Conservation (phyloP, 2,797 vertebrate species). For the Myiothlypis chrysogaster region DNA sequence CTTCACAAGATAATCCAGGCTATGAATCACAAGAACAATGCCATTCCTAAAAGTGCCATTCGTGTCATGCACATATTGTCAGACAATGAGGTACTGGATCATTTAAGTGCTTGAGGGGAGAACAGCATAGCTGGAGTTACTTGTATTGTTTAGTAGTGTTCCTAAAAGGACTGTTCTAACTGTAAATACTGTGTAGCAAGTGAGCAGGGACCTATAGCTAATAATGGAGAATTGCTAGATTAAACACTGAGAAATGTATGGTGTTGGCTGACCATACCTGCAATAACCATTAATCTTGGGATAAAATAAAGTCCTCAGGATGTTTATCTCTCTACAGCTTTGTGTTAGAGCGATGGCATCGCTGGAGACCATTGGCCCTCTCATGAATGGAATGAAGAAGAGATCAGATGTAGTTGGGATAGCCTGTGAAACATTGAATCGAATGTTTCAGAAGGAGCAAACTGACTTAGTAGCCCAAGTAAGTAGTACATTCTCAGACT, state of each 20-base stretch:
- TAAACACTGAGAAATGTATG: not conserved
- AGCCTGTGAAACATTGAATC: conserved; percentile 95
- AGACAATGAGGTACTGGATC: conserved; percentile 90
- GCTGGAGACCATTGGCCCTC: conserved; percentile 91
- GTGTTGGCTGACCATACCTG: not conserved
- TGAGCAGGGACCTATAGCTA: not conserved
- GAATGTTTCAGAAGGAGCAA: conserved; percentile 99
- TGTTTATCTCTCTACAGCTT: conserved; percentile 74
- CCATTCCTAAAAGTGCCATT: conserved; percentile 94
- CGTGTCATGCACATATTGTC: conserved; percentile 92
- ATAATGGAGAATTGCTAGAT: not conserved
- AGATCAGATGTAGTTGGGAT: conserved; percentile 89
- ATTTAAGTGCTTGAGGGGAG: not conserved
- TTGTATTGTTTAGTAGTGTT: not conserved
- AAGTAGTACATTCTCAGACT: not conserved
- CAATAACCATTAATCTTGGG: not conserved
- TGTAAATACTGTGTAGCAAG: not conserved
- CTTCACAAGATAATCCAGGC: conserved; percentile 92
- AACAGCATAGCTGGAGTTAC: not conserved
- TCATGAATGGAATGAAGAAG: conserved; percentile 93
- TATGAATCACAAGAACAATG: conserved; percentile 94
- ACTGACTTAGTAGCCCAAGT: conserved; percentile 95
- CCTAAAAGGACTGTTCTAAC: not conserved
- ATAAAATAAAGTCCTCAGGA: not conserved
- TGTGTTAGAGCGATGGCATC: conserved; percentile 95